Evolutionary conservation across 2,113 vertebrate genomes (phyloP), one percentile per base, ranked within the genome.

Genomic region (Donacobius atricapilla): DNA sequence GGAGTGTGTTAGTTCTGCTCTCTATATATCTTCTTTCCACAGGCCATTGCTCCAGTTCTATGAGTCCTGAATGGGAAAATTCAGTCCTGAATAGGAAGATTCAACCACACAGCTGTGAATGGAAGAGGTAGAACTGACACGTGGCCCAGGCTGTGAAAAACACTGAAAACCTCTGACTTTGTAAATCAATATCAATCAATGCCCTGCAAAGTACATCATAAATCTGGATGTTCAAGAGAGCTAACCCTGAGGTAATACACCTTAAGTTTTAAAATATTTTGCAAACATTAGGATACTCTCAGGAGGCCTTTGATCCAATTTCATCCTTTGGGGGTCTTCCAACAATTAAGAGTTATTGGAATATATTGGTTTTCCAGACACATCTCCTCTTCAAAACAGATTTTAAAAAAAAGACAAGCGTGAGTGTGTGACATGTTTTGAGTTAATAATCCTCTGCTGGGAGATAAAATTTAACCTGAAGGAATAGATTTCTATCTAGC

Each of bases 151-250:
- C 48, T 86, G 54, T 42, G 53, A 42, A 91, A 94, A 96, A 72
- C 30, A 11, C 66, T 88, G 88, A 78, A 73, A 97, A 69, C 2
- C 27, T 17, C 80, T 81, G 69, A 76, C 73, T 85, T 83, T 40
- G 27, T 95, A 70, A 93, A 94, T 93, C 94, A 96, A 42, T 96
- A 96, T 47, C 71, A 91, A 77, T 90, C 93, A 77, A 91, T 94
- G 78, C n/a, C 42, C 54, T 93, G 54, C n/a, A 87, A 93, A 92
- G 72, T 71, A 91, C 80, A 60, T 71, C 66, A 88, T 94, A 96
- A 93, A 94, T 87, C 82, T 85, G 71, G 60, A 87, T 73, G 45
- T 93, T 87, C 89, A 76, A 75, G 70, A 93, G 45, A 50, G 44
- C 28, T 76, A 91, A 85, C 69, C 57, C 73, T 76, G 76, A 82